These are phyloP conservation scores for Sebastes oblongus DNA, from an alignment of 2,797 vertebrate species.

Conservation along the genomic window DNA sequence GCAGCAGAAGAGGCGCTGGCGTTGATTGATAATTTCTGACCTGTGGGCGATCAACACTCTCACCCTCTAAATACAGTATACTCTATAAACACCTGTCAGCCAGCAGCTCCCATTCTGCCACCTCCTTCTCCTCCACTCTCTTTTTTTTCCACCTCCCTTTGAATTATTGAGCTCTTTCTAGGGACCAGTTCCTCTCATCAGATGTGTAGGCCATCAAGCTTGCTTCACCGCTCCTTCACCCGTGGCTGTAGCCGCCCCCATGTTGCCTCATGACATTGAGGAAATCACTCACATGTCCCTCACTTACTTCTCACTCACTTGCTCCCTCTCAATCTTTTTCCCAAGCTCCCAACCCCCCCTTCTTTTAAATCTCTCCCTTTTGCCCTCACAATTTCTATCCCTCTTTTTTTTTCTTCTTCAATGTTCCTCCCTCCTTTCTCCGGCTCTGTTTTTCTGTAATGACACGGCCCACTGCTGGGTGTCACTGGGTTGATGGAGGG, in stretches of 20 bases:
- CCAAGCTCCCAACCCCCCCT: conserved; percentile 44
- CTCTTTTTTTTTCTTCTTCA: conserved; percentile 49
- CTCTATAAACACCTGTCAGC: conserved; percentile 52
- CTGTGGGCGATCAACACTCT: conserved; percentile 21
- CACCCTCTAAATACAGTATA: conserved; percentile 22
- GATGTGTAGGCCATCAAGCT: conserved; percentile 77
- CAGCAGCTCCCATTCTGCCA: conserved; percentile 32
- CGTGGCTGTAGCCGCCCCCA: conserved; percentile 59
- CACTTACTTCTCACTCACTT: conserved; percentile 67
- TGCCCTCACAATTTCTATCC: conserved; percentile 48
- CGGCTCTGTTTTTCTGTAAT: conserved; percentile 79
- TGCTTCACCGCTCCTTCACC: conserved; percentile 79
- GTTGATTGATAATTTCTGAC: conserved; percentile 55
- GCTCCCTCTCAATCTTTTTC: conserved; percentile 64
- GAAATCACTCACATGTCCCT: conserved; percentile 77
- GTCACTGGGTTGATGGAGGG: conserved; percentile 84
- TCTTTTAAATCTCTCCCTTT: conserved; percentile 61
- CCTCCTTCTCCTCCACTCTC: conserved; percentile 29
- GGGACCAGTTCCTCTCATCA: conserved; percentile 72
- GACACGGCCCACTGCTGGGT: conserved; percentile 83
- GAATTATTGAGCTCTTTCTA: conserved; percentile 82
- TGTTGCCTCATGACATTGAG: conserved; percentile 75
- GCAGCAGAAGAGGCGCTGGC: conserved; percentile 24
- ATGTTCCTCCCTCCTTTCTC: conserved; percentile 21
- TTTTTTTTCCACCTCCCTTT: conserved; percentile 54